Evolutionary conservation across 2,797 vertebrate genomes (phyloP), one percentile per base, ranked within the genome.

Genomic region (Labroides dimidiatus): DNA sequence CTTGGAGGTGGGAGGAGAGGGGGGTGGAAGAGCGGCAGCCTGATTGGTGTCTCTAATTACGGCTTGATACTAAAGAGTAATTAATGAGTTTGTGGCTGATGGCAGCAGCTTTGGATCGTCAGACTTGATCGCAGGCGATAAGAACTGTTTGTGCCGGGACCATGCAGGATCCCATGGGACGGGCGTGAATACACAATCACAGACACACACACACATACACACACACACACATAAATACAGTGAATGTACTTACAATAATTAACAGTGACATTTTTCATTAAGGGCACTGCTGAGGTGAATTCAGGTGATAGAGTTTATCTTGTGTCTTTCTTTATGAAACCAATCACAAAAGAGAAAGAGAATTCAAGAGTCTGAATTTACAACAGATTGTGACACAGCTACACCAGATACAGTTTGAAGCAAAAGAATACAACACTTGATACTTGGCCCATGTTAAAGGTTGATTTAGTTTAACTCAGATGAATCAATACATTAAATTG

Each of bases 61-160:
- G 81, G 87, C 82, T 91, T 93, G 90, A 92, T 93, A 91, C 92
- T 92, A 91, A 93, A 92, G 91, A 93, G 91, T 94, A 93, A 94
- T 94, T 94, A 94, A 89, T 89, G 90, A 91, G 90, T 89, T 89
- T 87, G 85, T 84, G 87, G 89, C 87, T 92, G 91, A 92, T 92
- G 90, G 90, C 85, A 77, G 87, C 80, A 89, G 88, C 89, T 93
- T 90, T 84, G 76, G 84, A 88, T 86, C 88, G 24, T 89, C 88
- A 85, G 86, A 84, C 76, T 85, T 64, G 86, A 93, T 92, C 75
- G 81, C 80, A 76, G 81, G 59, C 89, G 89, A 94, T 93, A 92
- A 87, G 84, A 79, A 80, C 72, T 80, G 81, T 87, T 89, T 90
- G 83, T 76, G 83, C 73, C n/a, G 69, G 77, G 79, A 77, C 87